Conservation (phyloP, 1,140 invertebrate species). For the Calephelis virginiensis region DNA sequence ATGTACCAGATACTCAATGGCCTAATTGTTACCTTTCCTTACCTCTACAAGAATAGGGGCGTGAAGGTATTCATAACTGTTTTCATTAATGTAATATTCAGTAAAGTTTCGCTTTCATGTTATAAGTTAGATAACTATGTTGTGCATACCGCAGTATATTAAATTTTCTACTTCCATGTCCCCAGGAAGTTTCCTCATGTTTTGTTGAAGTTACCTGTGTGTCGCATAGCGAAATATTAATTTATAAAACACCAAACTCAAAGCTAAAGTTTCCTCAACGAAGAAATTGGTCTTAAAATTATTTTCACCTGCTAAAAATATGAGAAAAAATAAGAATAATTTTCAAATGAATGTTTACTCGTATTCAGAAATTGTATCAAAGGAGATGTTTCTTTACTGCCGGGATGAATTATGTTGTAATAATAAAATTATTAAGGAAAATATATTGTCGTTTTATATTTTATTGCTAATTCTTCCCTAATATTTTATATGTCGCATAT, state of each 20-base stretch:
- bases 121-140: constrained; percentile 36
- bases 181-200: constrained; percentile 56
- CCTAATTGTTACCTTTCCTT: too few species aligned
- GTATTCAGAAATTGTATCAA: background rate
- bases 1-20: too few species aligned
- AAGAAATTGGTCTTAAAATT: constrained; percentile 20
- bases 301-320: background rate
- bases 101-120: constrained; percentile 22
- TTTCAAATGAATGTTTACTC: constrained; percentile 10
- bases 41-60: too few species aligned
- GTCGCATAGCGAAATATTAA: constrained; percentile 51
- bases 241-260: constrained; percentile 52
- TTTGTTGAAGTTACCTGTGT: constrained; percentile 57
- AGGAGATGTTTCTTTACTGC: background rate
- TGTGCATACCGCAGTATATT: constrained; percentile 51
- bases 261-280: constrained; percentile 35
- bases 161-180: constrained; percentile 65
- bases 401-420: too few species aligned
- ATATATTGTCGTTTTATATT: too few species aligned
- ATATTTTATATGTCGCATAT: too few species aligned
- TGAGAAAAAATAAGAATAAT: background rate
- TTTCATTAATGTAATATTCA: constrained; percentile 27
- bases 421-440: too few species aligned
- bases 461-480: too few species aligned
- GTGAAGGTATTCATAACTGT: background rate